Percentiles rank a stretch among this genome's conserved stretches.
Evolutionary conservation across 2,888 invertebrate genomes (phyloP).

Genomic region (Amblyjoppa fuscipennis): DNA sequence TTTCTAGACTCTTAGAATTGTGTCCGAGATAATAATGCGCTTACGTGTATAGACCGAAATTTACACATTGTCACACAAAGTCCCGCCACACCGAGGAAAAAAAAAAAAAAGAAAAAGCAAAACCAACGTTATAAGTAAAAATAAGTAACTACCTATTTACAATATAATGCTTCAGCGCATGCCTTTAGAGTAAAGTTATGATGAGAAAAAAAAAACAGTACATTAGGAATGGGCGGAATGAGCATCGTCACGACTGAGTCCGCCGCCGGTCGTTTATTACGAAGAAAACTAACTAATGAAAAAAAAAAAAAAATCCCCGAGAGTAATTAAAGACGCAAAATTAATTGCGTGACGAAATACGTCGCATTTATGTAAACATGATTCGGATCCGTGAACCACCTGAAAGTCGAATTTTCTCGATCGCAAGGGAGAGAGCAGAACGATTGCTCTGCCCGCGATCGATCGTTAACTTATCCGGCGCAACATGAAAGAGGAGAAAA

Average conservation of each 20-base stretch:
- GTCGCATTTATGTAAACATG: slow-evolving; percentile 41
- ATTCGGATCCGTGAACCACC: slow-evolving; percentile 18
- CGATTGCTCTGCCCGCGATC: background rate
- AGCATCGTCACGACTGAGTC: slow-evolving; percentile 6
- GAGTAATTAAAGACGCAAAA: slow-evolving; percentile 35
- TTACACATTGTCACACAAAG: slow-evolving; percentile 56
- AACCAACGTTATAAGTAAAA: slow-evolving; percentile 71
- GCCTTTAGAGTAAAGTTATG: slow-evolving; percentile 75
- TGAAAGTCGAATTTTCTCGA: slow-evolving; percentile 32
- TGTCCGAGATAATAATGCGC: slow-evolving; percentile 83
- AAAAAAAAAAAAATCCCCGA: slow-evolving; percentile 7
- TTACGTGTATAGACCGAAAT: slow-evolving; percentile 82
- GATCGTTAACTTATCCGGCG: slow-evolving; percentile 28
- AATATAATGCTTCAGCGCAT: slow-evolving; percentile 81
- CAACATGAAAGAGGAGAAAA: slow-evolving; percentile 30
- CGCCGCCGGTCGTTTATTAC: slow-evolving; percentile 24
- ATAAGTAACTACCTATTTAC: slow-evolving; percentile 81
- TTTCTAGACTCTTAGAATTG: slow-evolving; percentile 79
- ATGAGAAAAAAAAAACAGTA: slow-evolving; percentile 42
- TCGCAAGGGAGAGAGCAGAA: slow-evolving; percentile 2
- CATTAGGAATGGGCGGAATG: slow-evolving; percentile 47
- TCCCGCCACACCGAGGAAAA: slow-evolving; percentile 53
- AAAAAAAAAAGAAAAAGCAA: slow-evolving; percentile 66
- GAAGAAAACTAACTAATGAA: slow-evolving; percentile 17
- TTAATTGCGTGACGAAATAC: slow-evolving; percentile 42